Evolutionary conservation across 23 tunicate genomes (phyloP), one percentile per base, ranked within the genome.

Genomic region (Botrylloides violaceus): DNA sequence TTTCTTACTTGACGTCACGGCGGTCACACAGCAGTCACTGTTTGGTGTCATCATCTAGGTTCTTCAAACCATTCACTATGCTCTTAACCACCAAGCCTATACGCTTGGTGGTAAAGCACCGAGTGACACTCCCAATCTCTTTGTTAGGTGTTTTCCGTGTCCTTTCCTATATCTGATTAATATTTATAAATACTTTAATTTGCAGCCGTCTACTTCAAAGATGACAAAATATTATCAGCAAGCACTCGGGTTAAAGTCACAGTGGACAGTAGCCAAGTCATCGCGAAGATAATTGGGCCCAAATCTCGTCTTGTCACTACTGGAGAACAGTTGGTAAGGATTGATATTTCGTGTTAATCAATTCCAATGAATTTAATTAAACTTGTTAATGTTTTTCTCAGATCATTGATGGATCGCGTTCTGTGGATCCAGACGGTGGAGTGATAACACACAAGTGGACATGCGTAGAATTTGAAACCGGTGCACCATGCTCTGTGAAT

Each of bases 391-490:
- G 15, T 15, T 43, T 9, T 60, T 60, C 21, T 23, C 30, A 1
- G 28, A 15, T 1, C 19, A 60, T 60, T 18, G 32, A 25, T 60
- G 65, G 65, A 18, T 24, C 1, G 65, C 65, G 32, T n/a, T 29
- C 65, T 9, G n/a, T 21, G 35, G 70, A 68, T 68, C 74, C 74
- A 6, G 56, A 68, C n/a, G 74, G 74, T 4, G 58, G 58, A 6
- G 37, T 6, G 15, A 21, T 43, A 20, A 37, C 57, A 4, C 37
- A 68, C 30, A 32, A 55, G 7, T 68, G 74, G 74, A 9, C 58
- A 4, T 68, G 74, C 37, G 58, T 35, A 37, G 47, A 19, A 19
- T 19, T 68, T 23, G 24, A 6, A 19, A 26, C 26, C 7, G 74
- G 74, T 31, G 28, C 20, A 4, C 74, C 74, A 0, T 68, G 74